Evolutionary conservation across 2,797 vertebrate genomes (phyloP).

Genomic region (Pseudocheirus occidentalis): DNA sequence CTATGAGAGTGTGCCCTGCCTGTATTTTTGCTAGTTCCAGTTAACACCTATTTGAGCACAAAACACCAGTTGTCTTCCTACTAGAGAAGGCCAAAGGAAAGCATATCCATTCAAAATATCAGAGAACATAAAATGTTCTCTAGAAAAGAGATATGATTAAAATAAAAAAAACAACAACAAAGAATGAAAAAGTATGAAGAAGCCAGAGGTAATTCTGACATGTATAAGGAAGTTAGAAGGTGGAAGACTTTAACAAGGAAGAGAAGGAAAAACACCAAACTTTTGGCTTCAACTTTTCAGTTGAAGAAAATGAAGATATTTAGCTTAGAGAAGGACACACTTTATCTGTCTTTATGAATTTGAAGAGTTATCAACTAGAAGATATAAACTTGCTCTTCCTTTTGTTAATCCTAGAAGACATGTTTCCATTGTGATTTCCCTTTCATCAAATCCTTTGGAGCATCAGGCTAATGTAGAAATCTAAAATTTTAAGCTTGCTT

Average conservation of each 20-base stretch:
- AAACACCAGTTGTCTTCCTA: neutral
- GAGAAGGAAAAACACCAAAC: neutral
- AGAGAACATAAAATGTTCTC: neutral
- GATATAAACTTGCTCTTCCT: neutral
- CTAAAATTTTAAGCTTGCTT: neutral
- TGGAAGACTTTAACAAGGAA: neutral
- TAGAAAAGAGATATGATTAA: neutral
- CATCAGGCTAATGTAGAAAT: neutral
- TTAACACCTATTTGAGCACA: neutral
- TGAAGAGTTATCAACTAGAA: neutral
- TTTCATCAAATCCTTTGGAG: neutral
- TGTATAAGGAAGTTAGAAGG: neutral
- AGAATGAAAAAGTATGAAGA: neutral
- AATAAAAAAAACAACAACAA: neutral
- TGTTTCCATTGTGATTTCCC: neutral
- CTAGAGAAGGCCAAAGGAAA: neutral
- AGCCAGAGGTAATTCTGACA: neutral
- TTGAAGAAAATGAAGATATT: neutral
- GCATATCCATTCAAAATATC: neutral
- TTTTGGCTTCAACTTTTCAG: neutral
- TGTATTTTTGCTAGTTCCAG: neutral
- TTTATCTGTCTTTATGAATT: neutral
- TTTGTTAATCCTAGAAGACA: neutral
- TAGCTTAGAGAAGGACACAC: neutral
- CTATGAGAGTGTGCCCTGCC: neutral